Percentiles rank a stretch among this genome's conserved stretches.
Evolutionary conservation across 2,888 invertebrate species (phyloP).

Genomic region (Nipponacmea schrenckii): DNA sequence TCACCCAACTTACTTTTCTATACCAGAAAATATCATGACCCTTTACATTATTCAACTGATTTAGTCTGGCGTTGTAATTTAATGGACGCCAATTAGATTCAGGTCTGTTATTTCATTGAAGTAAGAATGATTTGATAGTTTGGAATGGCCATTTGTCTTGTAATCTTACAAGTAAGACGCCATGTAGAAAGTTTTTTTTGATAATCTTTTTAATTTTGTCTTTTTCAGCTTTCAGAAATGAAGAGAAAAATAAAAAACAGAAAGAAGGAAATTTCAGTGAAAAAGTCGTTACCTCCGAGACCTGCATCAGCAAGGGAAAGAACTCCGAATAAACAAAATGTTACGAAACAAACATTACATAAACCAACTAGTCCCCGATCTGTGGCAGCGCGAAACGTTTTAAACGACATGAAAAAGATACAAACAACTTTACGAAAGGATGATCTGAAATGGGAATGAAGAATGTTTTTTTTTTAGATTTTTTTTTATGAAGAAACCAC

Average conservation of each 20-base stretch:
- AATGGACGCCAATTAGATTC: too few relatives aligned
- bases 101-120: too few relatives aligned
- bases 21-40: too few relatives aligned
- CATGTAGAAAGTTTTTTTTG: neutral
- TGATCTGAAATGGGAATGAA: conserved; percentile 62
- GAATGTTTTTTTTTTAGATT: neutral
- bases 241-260: conserved; percentile 44
- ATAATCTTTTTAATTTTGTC: conserved; percentile 1
- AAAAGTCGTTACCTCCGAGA: conserved; percentile 27
- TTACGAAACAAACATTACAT: conserved; percentile 13
- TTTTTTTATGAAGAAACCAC: neutral
- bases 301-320: conserved; percentile 30
- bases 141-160: too few relatives aligned
- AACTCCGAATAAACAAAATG: conserved; percentile 17
- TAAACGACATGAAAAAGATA: conserved; percentile 63
- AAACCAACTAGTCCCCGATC: conserved; percentile 35
- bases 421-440: conserved; percentile 63
- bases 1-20: too few relatives aligned
- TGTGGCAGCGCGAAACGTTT: conserved; percentile 49
- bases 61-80: too few relatives aligned
- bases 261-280: conserved; percentile 21
- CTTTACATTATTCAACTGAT: too few relatives aligned
- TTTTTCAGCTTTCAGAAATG: conserved; percentile 40
- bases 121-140: too few relatives aligned
- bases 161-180: too few relatives aligned